These are phyloP conservation scores for Copidosoma floridanum DNA, from an alignment of 1,140 invertebrate species.

Conservation along the genomic window DNA sequence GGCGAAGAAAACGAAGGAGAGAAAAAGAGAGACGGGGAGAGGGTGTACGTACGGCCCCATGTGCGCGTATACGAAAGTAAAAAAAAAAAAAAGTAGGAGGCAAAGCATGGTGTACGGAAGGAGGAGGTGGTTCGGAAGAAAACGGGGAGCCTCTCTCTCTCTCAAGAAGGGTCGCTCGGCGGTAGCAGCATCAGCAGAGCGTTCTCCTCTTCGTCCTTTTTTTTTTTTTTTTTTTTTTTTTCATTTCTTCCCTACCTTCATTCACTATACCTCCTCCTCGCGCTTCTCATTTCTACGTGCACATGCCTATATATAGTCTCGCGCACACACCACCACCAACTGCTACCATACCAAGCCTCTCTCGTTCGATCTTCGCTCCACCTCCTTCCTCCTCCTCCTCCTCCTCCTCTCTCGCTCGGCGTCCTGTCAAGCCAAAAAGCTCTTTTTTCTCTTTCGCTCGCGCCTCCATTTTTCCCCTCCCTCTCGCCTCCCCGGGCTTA, in stretches of 20 bases:
- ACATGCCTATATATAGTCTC: background rate
- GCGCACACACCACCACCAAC: too few species aligned
- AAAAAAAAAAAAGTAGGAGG: background rate
- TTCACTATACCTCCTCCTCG: slow-evolving; percentile 18
- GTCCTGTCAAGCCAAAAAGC: too few species aligned
- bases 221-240: slow-evolving; percentile 4
- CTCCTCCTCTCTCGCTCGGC: slow-evolving; percentile 5
- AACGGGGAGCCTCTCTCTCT: slow-evolving; percentile 17
- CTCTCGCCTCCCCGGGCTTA: background rate
- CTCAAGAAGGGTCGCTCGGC: too few species aligned
- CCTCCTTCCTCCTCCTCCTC: slow-evolving; percentile 33
- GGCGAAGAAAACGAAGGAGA: background rate
- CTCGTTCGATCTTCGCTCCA: slow-evolving; percentile 37
- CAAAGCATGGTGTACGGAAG: background rate
- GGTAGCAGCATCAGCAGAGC: too few species aligned
- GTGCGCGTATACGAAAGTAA: too few species aligned
- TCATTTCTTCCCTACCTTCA: slow-evolving; percentile 13
- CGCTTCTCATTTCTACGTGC: slow-evolving; percentile 1
- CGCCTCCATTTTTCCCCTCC: slow-evolving; percentile 2
- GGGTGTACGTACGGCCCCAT: too few species aligned
- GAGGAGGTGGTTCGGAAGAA: slow-evolving; percentile 12
- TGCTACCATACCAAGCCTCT: too few species aligned
- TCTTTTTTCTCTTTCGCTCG: background rate
- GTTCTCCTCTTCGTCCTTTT: slow-evolving; percentile 14
- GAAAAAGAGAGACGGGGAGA: background rate